Evolutionary conservation across 2,888 invertebrate species (phyloP), one percentile per base, ranked within the genome.

Genomic region (Nysson spinosus): DNA sequence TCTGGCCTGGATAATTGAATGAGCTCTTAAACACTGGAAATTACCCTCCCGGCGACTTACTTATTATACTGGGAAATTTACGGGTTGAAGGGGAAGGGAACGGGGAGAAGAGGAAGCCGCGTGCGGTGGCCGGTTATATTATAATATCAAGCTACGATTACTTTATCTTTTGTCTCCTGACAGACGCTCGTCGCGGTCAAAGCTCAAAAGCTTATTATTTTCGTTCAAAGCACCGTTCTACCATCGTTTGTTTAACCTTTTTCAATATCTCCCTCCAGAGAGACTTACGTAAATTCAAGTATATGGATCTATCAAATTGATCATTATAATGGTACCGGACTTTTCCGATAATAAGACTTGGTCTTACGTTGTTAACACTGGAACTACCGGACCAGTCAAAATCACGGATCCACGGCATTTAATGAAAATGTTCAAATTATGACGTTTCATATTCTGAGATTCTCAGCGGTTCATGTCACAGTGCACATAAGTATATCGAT

Each of bases 121-220:
- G 63, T 68, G 65, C 79, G 72, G 56, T 57, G 37, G 70, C 73
- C 71, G 77, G 80, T 81, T 83, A 80, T 82, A 82, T 84, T 83
- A 82, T 81, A 81, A 84, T 83, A 83, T 82, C 79, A 80, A 84
- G 80, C 83, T 81, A 82, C 80, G 82, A 85, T 84, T 83, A 82
- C 82, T 81, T 81, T 79, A 79, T 73, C 81, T 83, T 82, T 82
- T 83, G 82, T 82, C 78, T 72, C 69, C 58, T 68, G 70, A 77
- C 72, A 63, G 75, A 64, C 52, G 72, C 62, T 65, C 70, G 69
- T 57, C 52, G 65, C 57, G 74, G 72, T 73, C 71, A 81, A 79
- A 81, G 76, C 72, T 80, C 78, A 79, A 78, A 80, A 79, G 79
- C 78, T 71, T 74, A 74, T 79, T 78, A 76, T 77, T 79, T 79